Base-by-base conservation (phyloP, 2,888 invertebrate species). In the Ceramica pisi region DNA sequence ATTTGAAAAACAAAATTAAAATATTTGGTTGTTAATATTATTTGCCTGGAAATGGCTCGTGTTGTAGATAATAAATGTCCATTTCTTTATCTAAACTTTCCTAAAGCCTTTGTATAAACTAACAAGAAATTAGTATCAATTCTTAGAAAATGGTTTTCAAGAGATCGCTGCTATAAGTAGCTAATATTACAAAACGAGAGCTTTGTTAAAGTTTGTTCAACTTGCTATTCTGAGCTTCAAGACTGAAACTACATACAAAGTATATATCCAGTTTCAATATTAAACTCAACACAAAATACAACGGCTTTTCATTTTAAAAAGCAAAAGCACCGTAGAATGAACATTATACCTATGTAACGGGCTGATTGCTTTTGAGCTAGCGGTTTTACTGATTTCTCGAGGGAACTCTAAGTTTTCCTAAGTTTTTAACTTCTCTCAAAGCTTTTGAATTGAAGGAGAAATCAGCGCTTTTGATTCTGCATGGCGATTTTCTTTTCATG, bases 371-470 rank as follows among this genome's bases (percentile, higher is more conserved):
- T 81, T 80, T 75, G 67, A 80, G 67, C 71, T 65, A 67, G 77
- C 53, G 68, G 76, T 81, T 83, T 66, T 67, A 65, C 64, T 83
- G 81, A 81, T 81, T 81, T 76, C 81, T 80, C 83, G 61, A 51
- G 83, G 81, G 81, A 80, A 53, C 51, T 46, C 61, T 55, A 74
- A 83, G 68, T 75, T 83, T 80, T 71, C 44, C 23, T 75, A 63
- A 79, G 51, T 61, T 69, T 53, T 68, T 72, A 69, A 78, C 64
- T 65, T 75, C 66, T 48, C 59, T 56, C 41, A 55, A 66, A 75
- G 67, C 60, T 68, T 79, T 82, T 57, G 56, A 71, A 56, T 75
- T 74, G 44, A 55, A 62, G 53, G 44, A 61, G 56, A 55, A 82
- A 71, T 72, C 79, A 35, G 21, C 41, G 41, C 60, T 70, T 53